phyloP scores from a whole-genome alignment of 2,888 invertebrate species.

The Oxystoma pomonae region DNA sequence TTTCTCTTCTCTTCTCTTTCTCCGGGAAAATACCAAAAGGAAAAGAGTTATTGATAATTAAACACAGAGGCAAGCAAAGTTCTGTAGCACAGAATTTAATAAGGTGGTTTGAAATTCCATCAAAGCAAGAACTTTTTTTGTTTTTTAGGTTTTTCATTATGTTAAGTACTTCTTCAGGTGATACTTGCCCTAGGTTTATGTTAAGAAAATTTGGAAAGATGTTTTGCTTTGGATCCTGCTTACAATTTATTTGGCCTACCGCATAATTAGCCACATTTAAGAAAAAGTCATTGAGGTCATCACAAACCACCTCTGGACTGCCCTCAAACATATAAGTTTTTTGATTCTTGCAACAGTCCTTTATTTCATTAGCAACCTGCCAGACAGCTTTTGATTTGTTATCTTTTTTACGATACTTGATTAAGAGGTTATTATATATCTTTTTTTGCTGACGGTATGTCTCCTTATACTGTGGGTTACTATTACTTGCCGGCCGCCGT shows the following conservation, averaged over 20 bases:
- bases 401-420: background rate
- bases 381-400: conserved; percentile 1
- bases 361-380: background rate
- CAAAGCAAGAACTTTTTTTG: background rate
- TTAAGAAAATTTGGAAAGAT: background rate
- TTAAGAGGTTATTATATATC: background rate
- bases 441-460: background rate
- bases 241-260: background rate
- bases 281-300: background rate
- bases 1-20: background rate
- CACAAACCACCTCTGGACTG: no score
- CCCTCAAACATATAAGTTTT: no score
- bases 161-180: background rate
- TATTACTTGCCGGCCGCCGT: no score
- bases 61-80: background rate
- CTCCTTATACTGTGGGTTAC: background rate
- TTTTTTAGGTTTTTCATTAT: no score
- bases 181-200: no score
- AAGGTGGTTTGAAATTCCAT: background rate
- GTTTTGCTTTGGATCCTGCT: background rate
- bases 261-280: background rate
- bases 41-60: background rate
- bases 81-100: background rate
- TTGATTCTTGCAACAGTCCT: no score
- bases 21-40: background rate